A percentile compares a stretch with the other conserved stretches of the same genome.
phyloP scores from a whole-genome alignment of 2,113 vertebrate species.

The Camelus dromedarius region DNA sequence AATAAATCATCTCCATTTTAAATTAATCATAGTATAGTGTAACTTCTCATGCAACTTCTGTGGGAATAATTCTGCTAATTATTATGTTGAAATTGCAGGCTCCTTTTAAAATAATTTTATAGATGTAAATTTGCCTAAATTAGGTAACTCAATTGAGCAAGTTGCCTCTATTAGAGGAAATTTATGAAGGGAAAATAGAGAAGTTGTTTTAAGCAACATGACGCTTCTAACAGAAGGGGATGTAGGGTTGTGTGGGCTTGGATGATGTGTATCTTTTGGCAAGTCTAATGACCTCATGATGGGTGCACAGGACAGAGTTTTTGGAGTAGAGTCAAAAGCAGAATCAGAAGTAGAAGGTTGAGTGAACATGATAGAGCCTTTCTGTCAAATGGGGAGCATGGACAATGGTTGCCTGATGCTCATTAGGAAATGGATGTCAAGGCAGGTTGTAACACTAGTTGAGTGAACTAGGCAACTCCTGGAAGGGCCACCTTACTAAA shows the following conservation, averaged over 20 bases:
- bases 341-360: not conserved
- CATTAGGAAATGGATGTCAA: not conserved
- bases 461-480: not conserved
- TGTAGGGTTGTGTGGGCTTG: not conserved
- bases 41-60: not conserved
- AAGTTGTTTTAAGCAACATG: not conserved
- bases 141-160: not conserved
- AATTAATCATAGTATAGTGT: not conserved
- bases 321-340: not conserved
- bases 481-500: not conserved
- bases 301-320: not conserved
- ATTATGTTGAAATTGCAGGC: not conserved
- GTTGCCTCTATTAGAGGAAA: not conserved
- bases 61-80: conserved; percentile 1
- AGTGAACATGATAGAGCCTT: not conserved
- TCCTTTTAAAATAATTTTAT: not conserved
- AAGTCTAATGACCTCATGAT: not conserved
- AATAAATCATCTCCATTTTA: not conserved
- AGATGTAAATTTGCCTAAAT: not conserved
- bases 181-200: not conserved
- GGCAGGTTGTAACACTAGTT: not conserved
- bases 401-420: not conserved
- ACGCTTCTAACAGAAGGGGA: not conserved
- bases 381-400: not conserved
- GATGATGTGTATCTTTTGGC: not conserved